A percentile compares a stretch with the other conserved stretches of the same genome.
These are phyloP conservation scores for Latheticus oryzae DNA, from an alignment of 2,888 invertebrate species.

Conservation along the genomic window DNA sequence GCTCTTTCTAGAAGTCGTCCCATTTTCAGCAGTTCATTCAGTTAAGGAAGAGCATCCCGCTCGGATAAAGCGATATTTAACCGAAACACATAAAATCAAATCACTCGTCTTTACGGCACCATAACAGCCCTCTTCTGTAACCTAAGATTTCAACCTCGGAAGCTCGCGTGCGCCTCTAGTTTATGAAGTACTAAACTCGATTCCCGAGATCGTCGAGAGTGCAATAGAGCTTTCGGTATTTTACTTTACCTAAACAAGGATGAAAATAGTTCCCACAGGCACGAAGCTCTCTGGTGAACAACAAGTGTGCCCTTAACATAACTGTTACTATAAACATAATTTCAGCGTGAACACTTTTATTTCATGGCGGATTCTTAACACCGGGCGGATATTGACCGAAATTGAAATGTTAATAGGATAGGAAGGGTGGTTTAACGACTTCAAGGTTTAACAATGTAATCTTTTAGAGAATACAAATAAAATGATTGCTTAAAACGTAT, in stretches of 20 bases:
- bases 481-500: too few relatives aligned
- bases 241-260: constrained; percentile 44
- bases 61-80: constrained; percentile 64
- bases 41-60: constrained; percentile 23
- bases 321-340: constrained; percentile 67
- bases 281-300: constrained; percentile 61
- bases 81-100: constrained; percentile 67
- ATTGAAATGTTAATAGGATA: constrained; percentile 53
- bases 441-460: too few relatives aligned
- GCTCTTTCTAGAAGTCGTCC: constrained; percentile 20
- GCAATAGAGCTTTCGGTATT: constrained; percentile 35
- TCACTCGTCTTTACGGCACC: constrained; percentile 66
- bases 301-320: constrained; percentile 67
- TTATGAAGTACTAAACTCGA: constrained; percentile 67
- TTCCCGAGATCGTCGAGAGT: constrained; percentile 57
- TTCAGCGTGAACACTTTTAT: constrained; percentile 65
- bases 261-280: constrained; percentile 56
- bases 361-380: constrained; percentile 60
- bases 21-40: constrained; percentile 41
- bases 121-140: constrained; percentile 65
- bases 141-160: constrained; percentile 66
- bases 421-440: too few relatives aligned
- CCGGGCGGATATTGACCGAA: constrained; percentile 57
- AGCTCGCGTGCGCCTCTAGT: constrained; percentile 66
- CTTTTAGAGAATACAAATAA: too few relatives aligned